These are phyloP conservation scores for Meandrina meandrites DNA, from an alignment of 92 coral and sea anemone genomes.

Conservation along the genomic window DNA sequence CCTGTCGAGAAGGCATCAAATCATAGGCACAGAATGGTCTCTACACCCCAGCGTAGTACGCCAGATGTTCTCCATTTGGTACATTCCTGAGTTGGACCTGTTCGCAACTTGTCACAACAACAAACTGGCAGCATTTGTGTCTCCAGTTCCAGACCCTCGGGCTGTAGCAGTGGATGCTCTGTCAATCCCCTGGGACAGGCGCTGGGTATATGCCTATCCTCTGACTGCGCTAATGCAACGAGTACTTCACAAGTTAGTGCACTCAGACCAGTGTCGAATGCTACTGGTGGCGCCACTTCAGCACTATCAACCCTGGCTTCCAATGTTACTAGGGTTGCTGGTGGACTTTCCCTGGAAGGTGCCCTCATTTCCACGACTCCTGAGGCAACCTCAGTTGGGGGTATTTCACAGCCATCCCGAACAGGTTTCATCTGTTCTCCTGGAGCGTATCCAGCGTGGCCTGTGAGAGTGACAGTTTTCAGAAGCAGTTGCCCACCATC, in stretches of 20 bases:
- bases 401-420: no score
- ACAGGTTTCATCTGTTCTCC: no score
- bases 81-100: slow-evolving; percentile 40
- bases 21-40: slow-evolving; percentile 36
- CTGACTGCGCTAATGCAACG: slow-evolving; percentile 23
- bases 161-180: no score
- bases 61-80: slow-evolving; percentile 34
- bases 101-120: slow-evolving; percentile 43
- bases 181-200: no score
- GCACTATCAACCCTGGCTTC: slow-evolving; percentile 41
- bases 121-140: no score
- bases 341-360: no score
- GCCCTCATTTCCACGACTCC: no score
- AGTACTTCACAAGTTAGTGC: slow-evolving; percentile 33
- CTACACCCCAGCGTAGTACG: slow-evolving; percentile 31
- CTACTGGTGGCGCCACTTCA: slow-evolving; percentile 39
- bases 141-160: no score
- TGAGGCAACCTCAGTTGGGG: no score
- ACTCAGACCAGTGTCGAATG: slow-evolving; percentile 40
- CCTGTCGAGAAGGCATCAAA: slow-evolving; percentile 36
- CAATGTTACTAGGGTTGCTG: slow-evolving; percentile 16
- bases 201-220: slow-evolving; percentile 46
- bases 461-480: no score
- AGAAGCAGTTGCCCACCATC: no score
- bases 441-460: no score